Conservation (phyloP, 2,113 vertebrate genomes). For the Nesoenas mayeri region DNA sequence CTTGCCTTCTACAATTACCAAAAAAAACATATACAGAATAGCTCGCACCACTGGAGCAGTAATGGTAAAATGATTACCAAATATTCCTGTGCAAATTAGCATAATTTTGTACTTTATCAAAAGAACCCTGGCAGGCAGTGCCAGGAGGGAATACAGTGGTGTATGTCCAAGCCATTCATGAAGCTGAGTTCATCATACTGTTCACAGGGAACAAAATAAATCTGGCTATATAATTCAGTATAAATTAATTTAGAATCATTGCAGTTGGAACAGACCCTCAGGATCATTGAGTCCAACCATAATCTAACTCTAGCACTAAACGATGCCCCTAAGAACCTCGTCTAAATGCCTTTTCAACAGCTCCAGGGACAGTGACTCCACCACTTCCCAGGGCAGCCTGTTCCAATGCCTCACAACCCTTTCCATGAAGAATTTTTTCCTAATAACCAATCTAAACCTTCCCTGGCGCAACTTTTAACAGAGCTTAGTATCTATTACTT, state of each 20-base stretch:
- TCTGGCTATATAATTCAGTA: rapidly evolving
- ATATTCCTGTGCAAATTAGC: not conserved
- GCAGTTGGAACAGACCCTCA: too few relatives aligned
- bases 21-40: rapidly evolving
- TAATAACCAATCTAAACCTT: too few relatives aligned
- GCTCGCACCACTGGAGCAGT: not conserved
- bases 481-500: not conserved
- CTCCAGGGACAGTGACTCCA: too few relatives aligned
- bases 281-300: too few relatives aligned
- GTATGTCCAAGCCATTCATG: not conserved
- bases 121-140: not conserved
- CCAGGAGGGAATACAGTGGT: not conserved
- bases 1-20: not conserved
- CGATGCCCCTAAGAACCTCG: too few relatives aligned
- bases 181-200: not conserved
- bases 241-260: not conserved
- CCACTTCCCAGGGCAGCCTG: too few relatives aligned
- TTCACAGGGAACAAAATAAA: not conserved
- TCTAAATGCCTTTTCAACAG: too few relatives aligned
- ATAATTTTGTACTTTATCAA: not conserved
- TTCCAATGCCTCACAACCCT: too few relatives aligned
- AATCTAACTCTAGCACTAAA: too few relatives aligned
- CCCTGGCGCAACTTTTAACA: too few relatives aligned
- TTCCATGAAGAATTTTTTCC: too few relatives aligned
- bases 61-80: not conserved